Base-by-base conservation (phyloP, 1,140 invertebrate genomes). In the Brachionus paranguensis region DNA sequence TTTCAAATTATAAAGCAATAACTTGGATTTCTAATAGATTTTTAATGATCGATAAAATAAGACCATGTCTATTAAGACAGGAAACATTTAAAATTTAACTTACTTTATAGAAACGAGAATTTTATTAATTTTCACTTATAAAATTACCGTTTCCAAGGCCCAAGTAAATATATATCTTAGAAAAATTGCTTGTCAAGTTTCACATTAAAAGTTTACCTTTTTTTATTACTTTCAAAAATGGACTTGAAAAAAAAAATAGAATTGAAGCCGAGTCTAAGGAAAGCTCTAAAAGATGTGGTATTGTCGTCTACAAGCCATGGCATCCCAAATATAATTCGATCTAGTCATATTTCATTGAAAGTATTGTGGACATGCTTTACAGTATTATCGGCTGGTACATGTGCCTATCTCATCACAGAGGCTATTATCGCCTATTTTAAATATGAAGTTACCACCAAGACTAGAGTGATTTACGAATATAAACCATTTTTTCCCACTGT, bases 281-380 rank as follows among this genome's bases (percentile, higher is more conserved):
- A 14, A 29, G 3, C 3, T 14, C 33, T 27, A 5, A 70, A 29
- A 29, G 65, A 68, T 68, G 27, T 33, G 11, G 10, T 68, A 14
- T n/a, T 68, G 5, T 68, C 65, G 12, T 79, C 78, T 7, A 60
- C 78, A 3, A 17, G 50, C 55, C 78, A 79, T 55, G 78, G 78
- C n/a, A 79, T 79, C 6, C 78, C 78, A n/a, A 79, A 79, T 20
- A 53, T 79, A 29, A 55, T 79, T 53, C 11, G 45, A 8, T 60
- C 78, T 20, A 50, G 12, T 10, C 53, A 29, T 17, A 53, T 29
- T 11, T n/a, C 55, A n/a, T 24, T 79, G 10, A 79, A 79, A 55
- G 10, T 50, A 5, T 10, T 79, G 11, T 79, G 78, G 78, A 29
- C 11, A 10, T n/a, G 24, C 6, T 33, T 27, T 50, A 17, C 55